A percentile compares a stretch with the other conserved stretches of the same genome.
Conservation (phyloP, 64 coral and sea anemone genomes). For the Porites australiensis region DNA sequence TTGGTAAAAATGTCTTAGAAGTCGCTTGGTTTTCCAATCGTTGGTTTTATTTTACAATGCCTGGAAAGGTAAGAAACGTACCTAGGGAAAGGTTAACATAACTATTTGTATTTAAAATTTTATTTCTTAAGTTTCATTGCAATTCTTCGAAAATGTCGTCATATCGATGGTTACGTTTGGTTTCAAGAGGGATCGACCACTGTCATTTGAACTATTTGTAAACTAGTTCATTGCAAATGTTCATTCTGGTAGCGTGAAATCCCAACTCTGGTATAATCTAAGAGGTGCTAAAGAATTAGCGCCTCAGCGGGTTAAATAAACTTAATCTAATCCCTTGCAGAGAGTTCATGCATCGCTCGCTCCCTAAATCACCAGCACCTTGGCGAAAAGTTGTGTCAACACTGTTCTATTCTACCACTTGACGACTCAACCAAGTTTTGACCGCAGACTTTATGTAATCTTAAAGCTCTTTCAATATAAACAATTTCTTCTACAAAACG, state of each 20-base stretch:
- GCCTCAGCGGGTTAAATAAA: neutral
- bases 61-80: slow-evolving; percentile 42
- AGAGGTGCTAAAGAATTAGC: neutral
- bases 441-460: neutral
- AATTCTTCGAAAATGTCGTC: neutral
- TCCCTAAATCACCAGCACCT: neutral
- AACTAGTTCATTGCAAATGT: neutral
- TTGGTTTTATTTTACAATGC: slow-evolving; percentile 19
- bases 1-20: neutral
- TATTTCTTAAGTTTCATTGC: neutral
- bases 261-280: too few relatives aligned
- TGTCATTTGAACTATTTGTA: neutral
- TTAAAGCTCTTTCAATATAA: neutral
- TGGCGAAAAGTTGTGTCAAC: slow-evolving; percentile 37
- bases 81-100: neutral
- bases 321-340: neutral
- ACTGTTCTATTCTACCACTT: neutral
- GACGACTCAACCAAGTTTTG: neutral
- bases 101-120: neutral
- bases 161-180: neutral
- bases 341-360: neutral
- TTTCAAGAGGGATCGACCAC: too few relatives aligned
- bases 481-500: neutral
- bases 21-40: neutral
- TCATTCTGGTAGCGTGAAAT: neutral